A percentile compares a stretch with the other conserved stretches of the same genome.
Evolutionary conservation across 2,113 vertebrate genomes (phyloP).

Genomic region (Percina caprodes): DNA sequence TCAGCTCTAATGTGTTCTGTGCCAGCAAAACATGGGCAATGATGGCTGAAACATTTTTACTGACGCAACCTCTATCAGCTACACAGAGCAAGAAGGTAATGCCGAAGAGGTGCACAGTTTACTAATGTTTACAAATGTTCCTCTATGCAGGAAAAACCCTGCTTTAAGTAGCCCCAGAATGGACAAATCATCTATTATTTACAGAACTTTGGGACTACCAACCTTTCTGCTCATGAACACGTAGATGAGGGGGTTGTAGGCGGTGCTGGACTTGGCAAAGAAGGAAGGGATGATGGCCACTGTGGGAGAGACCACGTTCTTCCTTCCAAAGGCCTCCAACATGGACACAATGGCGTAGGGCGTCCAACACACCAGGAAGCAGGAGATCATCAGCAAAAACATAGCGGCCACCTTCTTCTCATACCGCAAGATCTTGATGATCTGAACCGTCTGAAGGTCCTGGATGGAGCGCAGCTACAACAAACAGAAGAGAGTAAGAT

Average conservation of each 20-base stretch:
- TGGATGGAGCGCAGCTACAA: conserved; percentile 89
- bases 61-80: too few relatives aligned
- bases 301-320: conserved; percentile 87
- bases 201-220: background rate
- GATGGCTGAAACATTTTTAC: too few relatives aligned
- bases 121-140: background rate
- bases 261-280: conserved; percentile 92
- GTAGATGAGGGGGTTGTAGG: conserved; percentile 93
- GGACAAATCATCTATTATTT: background rate
- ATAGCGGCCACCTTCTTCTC: conserved; percentile 94
- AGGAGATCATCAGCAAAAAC: conserved; percentile 92
- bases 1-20: too few relatives aligned
- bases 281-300: conserved; percentile 90
- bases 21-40: too few relatives aligned
- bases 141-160: too few relatives aligned
- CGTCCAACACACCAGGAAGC: conserved; percentile 92
- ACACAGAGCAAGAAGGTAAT: too few relatives aligned
- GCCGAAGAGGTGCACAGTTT: background rate
- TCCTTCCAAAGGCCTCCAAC: conserved; percentile 88
- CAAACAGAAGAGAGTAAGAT: conserved; percentile 21
- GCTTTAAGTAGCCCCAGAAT: background rate
- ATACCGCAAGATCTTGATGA: conserved; percentile 90
- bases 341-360: conserved; percentile 91
- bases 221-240: conserved; percentile 95
- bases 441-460: conserved; percentile 92